phyloP scores from a whole-genome alignment of 1,140 invertebrate species.

The Temnothorax longispinosus region DNA sequence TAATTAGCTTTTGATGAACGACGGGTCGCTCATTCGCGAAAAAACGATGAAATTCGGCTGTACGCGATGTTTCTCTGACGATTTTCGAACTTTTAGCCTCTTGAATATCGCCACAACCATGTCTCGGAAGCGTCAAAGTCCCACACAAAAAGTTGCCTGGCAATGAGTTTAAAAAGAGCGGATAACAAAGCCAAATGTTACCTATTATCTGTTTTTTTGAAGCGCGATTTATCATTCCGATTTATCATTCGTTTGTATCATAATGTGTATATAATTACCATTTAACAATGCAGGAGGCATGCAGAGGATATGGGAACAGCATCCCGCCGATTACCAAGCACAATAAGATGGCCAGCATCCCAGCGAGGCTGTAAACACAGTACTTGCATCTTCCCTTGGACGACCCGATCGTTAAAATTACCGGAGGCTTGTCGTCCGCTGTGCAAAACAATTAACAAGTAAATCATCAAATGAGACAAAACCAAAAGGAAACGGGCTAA shows the following conservation, averaged over 20 bases:
- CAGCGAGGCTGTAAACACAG: conserved; percentile 25
- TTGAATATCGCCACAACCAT: background rate
- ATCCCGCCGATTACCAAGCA: conserved; percentile 38
- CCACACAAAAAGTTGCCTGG: background rate
- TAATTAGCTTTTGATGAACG: background rate
- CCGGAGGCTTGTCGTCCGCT: background rate
- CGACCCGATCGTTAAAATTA: conserved; percentile 20
- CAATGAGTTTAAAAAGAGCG: background rate
- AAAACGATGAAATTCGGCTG: background rate
- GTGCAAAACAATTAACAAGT: background rate
- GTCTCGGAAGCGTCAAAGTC: background rate
- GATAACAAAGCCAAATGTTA: background rate
- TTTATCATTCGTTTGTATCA: background rate
- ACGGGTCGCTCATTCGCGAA: background rate
- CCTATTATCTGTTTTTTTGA: background rate
- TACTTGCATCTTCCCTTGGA: conserved; percentile 21
- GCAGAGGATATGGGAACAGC: conserved; percentile 74
- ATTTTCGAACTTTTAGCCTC: background rate
- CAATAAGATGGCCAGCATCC: conserved; percentile 26
- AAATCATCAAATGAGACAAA: background rate
- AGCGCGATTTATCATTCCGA: background rate
- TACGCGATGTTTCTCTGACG: background rate
- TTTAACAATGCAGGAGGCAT: conserved; percentile 74
- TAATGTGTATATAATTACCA: conserved; percentile 63
- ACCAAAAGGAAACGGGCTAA: background rate